Evolutionary conservation across 1,140 invertebrate genomes (phyloP).

Genomic region (Camponotus pennsylvanicus): DNA sequence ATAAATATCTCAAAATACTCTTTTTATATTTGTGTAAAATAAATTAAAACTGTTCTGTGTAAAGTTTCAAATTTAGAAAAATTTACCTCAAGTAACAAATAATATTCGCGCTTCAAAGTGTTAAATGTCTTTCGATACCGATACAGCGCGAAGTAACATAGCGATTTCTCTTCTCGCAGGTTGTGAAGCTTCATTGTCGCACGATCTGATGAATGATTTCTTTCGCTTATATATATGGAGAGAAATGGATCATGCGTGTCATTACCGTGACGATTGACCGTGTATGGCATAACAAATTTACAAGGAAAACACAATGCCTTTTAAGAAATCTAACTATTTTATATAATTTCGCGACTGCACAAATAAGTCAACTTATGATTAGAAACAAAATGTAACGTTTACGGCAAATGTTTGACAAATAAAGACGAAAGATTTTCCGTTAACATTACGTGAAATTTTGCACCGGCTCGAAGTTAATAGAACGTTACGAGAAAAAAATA

Average conservation of each 20-base stretch:
- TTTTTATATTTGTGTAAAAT: constrained; percentile 8
- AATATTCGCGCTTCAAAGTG: not conserved
- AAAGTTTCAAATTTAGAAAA: not conserved
- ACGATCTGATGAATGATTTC: not conserved
- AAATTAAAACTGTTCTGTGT: too few species aligned
- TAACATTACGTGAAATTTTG: not conserved
- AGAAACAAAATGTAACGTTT: not conserved
- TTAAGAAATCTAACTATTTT: constrained; percentile 8
- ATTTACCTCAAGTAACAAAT: not conserved
- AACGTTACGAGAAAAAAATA: constrained; percentile 34
- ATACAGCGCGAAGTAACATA: not conserved
- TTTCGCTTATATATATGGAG: constrained; percentile 33
- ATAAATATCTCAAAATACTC: not conserved
- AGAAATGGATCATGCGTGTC: constrained; percentile 43
- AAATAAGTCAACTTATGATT: not conserved
- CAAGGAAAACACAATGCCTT: not conserved
- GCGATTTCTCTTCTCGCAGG: constrained; percentile 20
- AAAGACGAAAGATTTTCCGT: not conserved
- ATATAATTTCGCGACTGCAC: not conserved
- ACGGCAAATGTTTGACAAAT: not conserved
- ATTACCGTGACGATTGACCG: constrained; percentile 26
- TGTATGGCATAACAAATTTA: constrained; percentile 7
- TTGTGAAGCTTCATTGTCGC: constrained; percentile 2
- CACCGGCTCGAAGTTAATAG: constrained; percentile 38
- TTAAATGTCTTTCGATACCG: not conserved